Evolutionary conservation across 2,797 vertebrate genomes (phyloP), one percentile per base, ranked within the genome.

Genomic region (Ctenopoma kingsleyae): DNA sequence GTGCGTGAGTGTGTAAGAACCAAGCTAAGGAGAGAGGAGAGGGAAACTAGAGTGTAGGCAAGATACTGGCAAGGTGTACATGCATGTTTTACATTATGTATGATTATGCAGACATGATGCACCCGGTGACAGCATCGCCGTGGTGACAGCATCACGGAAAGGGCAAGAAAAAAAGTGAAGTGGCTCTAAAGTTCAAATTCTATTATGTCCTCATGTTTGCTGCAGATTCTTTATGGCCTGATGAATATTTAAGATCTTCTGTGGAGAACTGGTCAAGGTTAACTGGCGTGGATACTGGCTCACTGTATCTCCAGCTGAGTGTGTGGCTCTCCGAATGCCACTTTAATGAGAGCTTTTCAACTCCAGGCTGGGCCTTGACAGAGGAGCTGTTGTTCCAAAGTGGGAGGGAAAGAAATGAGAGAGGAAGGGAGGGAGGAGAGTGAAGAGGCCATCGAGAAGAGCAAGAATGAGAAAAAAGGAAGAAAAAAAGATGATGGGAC

Each of bases 331-430:
- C 46, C 61, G 46, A 77, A 40, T 11, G 46, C 55, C 58, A 35
- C 65, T 57, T 68, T 72, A 83, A 83, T 70, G 64, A 72, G 67
- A 62, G 48, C 65, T 51, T 78, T 63, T 35, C 52, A 55, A 65
- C 72, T 67, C 19, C 52, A 10, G 55, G 64, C 54, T 19, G 23
- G 50, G 19, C 57, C 60, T 67, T 55, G 44, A 80, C 60, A 40
- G 27, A 62, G 44, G 15, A 41, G 22, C 44, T 23, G 9, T 17
- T 64, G 68, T 67, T 59, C 30, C n/a, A 32, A 3, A 19, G 46
- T 60, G 36, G 16, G 22, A 52, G 19, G 23, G 4, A 47, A 3
- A 53, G 4, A 44, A 12, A 8, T 9, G 47, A 35, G 30, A 46
- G 17, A 51, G 3, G 15, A 5, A 32, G 25, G 13, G 52, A 64